These are phyloP conservation scores for Valencia hispanica DNA, from an alignment of 2,797 vertebrate genomes.

Conservation along the genomic window DNA sequence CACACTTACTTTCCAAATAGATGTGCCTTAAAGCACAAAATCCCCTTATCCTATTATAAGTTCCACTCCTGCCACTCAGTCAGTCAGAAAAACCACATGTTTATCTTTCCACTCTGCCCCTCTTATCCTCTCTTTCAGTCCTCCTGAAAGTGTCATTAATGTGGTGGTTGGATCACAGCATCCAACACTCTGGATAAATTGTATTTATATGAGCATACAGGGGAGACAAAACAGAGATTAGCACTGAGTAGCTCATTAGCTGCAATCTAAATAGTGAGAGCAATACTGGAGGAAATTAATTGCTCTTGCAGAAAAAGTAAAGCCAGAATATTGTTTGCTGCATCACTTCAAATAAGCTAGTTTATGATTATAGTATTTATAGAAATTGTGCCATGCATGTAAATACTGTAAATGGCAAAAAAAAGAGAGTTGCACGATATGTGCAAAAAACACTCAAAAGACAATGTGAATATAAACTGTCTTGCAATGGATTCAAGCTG, in stretches of 20 bases:
- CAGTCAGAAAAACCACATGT: constrained; percentile 42
- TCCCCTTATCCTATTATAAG: constrained; percentile 38
- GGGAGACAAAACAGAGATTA: constrained; percentile 37
- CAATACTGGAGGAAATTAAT: constrained; percentile 13
- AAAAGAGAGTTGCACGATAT: not conserved
- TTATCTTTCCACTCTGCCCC: constrained; percentile 31
- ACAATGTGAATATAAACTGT: not conserved
- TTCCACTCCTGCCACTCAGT: constrained; percentile 34
- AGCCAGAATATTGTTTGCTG: constrained; percentile 1
- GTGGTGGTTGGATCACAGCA: constrained; percentile 30
- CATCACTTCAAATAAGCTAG: not conserved
- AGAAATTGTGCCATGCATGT: not conserved
- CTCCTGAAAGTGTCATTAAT: constrained; percentile 33
- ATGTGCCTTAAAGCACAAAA: constrained; percentile 38
- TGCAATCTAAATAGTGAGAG: constrained; percentile 26
- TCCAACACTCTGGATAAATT: constrained; percentile 19
- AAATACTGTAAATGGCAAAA: not conserved
- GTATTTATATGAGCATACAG: constrained; percentile 32
- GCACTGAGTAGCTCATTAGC: constrained; percentile 28
- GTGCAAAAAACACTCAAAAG: not conserved
- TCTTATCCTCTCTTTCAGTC: constrained; percentile 27
- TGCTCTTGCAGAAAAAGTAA: constrained; percentile 19
- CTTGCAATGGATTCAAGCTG: not conserved
- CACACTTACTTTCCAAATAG: constrained; percentile 25
- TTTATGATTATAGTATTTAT: constrained; percentile 21